Percentiles rank a stretch among this genome's conserved stretches.
Conservation (phyloP, 1,140 invertebrate genomes). For the Leptoteleia sp. region DNA sequence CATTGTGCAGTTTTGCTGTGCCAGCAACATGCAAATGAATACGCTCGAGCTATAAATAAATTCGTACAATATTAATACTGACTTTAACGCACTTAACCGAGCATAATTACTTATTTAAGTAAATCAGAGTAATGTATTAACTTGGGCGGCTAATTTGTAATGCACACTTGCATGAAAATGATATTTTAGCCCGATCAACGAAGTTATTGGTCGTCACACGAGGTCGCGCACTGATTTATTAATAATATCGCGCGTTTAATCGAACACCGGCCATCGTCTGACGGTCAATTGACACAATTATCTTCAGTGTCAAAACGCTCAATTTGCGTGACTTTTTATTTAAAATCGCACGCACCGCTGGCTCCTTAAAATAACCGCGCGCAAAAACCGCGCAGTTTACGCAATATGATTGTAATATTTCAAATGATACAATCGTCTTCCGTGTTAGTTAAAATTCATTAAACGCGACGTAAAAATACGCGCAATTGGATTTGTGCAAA, state of each 20-base stretch:
- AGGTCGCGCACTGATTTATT: conserved; percentile 46
- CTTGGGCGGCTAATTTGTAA: conserved; percentile 40
- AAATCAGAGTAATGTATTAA: conserved; percentile 34
- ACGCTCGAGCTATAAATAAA: conserved; percentile 15
- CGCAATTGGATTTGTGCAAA: conserved; percentile 28
- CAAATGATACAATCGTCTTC: conserved; percentile 34
- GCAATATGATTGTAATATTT: conserved; percentile 40
- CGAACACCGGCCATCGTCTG: conserved; percentile 24
- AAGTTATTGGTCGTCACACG: conserved; percentile 18
- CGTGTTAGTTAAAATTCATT: conserved; percentile 39
- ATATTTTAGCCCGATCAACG: conserved; percentile 48
- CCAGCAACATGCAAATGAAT: conserved; percentile 19
- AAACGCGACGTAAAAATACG: conserved; percentile 20
- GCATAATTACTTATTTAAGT: conserved; percentile 30
- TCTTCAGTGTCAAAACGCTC: conserved; percentile 56
- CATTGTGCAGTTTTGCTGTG: not conserved
- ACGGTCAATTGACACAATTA: conserved; percentile 37
- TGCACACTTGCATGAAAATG: conserved; percentile 26
- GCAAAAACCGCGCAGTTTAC: conserved; percentile 10
- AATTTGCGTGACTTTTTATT: conserved; percentile 46
- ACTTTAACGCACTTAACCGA: conserved; percentile 1
- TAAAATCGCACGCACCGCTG: conserved; percentile 17
- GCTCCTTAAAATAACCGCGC: conserved; percentile 1
- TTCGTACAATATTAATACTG: conserved; percentile 1
- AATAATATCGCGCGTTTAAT: conserved; percentile 25